Base-by-base conservation (phyloP, 2,888 invertebrate genomes). In the Caenorhabditis panamensis region DNA sequence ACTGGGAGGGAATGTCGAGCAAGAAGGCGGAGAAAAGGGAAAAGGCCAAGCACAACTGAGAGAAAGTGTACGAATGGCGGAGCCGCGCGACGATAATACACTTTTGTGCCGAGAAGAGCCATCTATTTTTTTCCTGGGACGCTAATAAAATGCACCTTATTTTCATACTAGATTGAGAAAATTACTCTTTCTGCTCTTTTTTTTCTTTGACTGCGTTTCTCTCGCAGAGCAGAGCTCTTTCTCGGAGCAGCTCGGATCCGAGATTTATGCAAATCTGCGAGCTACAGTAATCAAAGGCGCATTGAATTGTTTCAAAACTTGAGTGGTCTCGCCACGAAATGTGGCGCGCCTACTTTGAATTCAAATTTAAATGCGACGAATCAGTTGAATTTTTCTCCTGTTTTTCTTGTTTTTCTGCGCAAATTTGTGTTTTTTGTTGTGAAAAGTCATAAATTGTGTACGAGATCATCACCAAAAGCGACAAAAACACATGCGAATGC, bases 71-170 rank as follows among this genome's bases (percentile, higher is more conserved):
- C 28, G 36, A 58, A 51, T 49, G 20, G 64, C 56, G 72, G 59
- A 71, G 71, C 44, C 47, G 62, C 63, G 54, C 66, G 44, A 58
- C 64, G 72, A 59, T 75, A 66, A 59, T 75, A 66, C 66, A 61
- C 61, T 64, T 66, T 73, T 66, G 63, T 73, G 64, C 37, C 22
- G 62, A n/a, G 53, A 22, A 47, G 56, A 59, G 58, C 44, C 44
- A 18, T 71, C 51, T 37, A 41, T 18, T 24, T 54, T 67, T 67
- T 44, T 56, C 41, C 28, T 22, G 26, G 58, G 44, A 56, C 53
- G 51, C 44, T 37, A 41, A 59, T 58, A 20, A 54, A 56, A 20
- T 36, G 37, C 31, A 51, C 51, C 51, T 51, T 51, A 24, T 51
- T 51, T 24, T 51, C 11, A 44, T 49, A 6, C 3, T 22, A 51